Base-by-base conservation (phyloP, 2,888 invertebrate species). In the Cybosia mesomella region DNA sequence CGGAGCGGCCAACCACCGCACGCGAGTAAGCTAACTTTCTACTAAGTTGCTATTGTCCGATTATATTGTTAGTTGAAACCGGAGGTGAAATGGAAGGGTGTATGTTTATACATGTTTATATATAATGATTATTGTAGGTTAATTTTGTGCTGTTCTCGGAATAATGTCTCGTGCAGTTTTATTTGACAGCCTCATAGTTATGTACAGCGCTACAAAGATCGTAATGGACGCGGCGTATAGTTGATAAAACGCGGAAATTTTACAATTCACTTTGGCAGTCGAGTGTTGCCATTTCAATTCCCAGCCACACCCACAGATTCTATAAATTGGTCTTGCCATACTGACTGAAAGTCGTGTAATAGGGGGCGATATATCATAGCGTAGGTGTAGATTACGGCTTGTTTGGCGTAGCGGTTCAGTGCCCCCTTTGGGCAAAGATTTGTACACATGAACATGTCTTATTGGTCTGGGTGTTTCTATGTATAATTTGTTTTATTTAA, bases 101-200 rank as follows among this genome's bases (percentile, higher is more conserved):
- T 91, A 91, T 91, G 92, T 93, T 91, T 92, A 92, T 92, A 92
- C 90, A 91, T 91, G 90, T 93, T 91, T 94, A 93, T 93, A 92
- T 93, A 92, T 93, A 92, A 92, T 92, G 92, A 92, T 89, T 93
- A 93, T 92, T 84, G 87, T 94, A 94, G 93, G 92, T 92, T 94
- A 94, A 92, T 92, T 91, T 93, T 89, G 93, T 92, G 93, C 91
- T 92, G 93, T 92, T 89, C 89, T 88, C 88, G 85, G 74, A 86
- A 87, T 84, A 80, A 80, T 82, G 80, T 83, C 77, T 70, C 74
- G 83, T 82, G 83, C 80, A 80, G 81, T 77, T 81, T 70, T 21
- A 49, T 24, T 22, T 54, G 66, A 73, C 73, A 71, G 76, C 79
- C 80, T 83, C 81, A 80, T 83, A 73, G 65, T 73, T 66, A 69